These are phyloP conservation scores for Syngnathus floridae DNA, from an alignment of 2,113 vertebrate genomes.

Conservation along the genomic window DNA sequence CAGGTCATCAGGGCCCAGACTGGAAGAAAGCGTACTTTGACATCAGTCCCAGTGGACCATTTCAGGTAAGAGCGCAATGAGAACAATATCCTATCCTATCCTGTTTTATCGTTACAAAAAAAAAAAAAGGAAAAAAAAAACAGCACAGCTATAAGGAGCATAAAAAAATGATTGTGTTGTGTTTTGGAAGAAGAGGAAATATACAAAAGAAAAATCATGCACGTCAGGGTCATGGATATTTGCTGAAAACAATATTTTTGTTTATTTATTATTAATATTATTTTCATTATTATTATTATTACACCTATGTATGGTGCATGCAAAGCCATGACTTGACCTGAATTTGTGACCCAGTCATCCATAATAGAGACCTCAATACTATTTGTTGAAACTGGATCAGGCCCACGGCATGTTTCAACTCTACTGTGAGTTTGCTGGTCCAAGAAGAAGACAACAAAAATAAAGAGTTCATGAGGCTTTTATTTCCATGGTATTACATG, in stretches of 20 bases:
- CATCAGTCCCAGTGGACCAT: constrained; percentile 85
- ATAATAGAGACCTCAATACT: not conserved
- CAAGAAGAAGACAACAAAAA: not conserved
- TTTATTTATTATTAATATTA: too few relatives aligned
- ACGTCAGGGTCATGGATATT: not conserved
- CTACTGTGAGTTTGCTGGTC: constrained; percentile 6
- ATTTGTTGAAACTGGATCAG: constrained; percentile 6
- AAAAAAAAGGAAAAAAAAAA: not conserved
- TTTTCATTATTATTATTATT: not conserved
- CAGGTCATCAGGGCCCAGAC: constrained; percentile 80
- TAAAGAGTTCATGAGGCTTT: constrained; percentile 12
- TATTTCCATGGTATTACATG: constrained; percentile 4
- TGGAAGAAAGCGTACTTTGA: constrained; percentile 87
- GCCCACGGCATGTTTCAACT: constrained; percentile 1
- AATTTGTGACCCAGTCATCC: constrained; percentile 2
- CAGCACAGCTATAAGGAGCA: not conserved
- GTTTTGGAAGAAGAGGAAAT: not conserved
- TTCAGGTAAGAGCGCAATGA: constrained; percentile 77
- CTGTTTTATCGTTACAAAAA: constrained; percentile 1
- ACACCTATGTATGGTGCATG: constrained; percentile 5
- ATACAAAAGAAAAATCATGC: not conserved
- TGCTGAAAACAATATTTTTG: not conserved
- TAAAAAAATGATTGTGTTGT: not conserved
- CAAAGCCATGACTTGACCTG: constrained; percentile 11
- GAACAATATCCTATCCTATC: not conserved